Conservation (phyloP, 2,797 vertebrate species). For the Gallinago solitaria region DNA sequence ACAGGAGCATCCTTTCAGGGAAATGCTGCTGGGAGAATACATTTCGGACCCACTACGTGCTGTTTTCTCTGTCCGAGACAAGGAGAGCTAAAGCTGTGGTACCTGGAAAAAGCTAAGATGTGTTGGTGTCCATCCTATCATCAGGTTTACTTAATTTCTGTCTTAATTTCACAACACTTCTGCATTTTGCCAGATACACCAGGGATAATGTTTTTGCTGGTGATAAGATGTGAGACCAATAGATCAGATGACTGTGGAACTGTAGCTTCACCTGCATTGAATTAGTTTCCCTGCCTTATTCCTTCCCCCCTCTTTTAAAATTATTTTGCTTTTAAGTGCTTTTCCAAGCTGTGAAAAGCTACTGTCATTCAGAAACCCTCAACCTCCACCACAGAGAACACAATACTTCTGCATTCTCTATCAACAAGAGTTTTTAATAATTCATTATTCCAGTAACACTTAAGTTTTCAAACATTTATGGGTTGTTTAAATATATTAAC, state of each 20-base stretch:
- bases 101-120: not conserved
- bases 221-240: not conserved
- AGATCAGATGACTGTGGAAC: not conserved
- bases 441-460: not conserved
- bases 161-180: no score
- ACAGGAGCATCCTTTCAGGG: not conserved
- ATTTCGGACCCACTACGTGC: not conserved
- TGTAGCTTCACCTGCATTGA: not conserved
- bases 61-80: not conserved
- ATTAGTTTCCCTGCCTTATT: not conserved
- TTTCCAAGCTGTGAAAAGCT: not conserved
- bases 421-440: not conserved
- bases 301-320: not conserved
- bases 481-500: not conserved
- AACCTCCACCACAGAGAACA: not conserved
- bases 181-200: not conserved
- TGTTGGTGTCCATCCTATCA: not conserved
- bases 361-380: not conserved
- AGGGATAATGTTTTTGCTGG: not conserved
- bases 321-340: not conserved
- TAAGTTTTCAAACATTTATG: not conserved
- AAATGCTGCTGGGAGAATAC: not conserved
- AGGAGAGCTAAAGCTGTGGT: not conserved
- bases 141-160: not conserved
- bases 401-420: not conserved